Percentiles rank a stretch among this genome's conserved stretches.
Evolutionary conservation across 2,113 vertebrate species (phyloP).

Genomic region (Damaliscus lunatus): DNA sequence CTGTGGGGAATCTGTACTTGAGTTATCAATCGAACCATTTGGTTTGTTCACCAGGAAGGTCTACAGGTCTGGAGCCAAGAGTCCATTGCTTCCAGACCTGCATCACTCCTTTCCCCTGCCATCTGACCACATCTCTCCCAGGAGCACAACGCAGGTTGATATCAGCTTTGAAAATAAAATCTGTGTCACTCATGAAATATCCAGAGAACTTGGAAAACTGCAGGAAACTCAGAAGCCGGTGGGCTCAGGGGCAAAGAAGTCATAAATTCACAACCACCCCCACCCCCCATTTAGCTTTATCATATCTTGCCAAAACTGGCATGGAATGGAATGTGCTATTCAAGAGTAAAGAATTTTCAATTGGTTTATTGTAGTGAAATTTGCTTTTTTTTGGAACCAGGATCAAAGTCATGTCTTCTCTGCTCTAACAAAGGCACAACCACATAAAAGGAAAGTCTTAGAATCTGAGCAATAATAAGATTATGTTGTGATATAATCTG

Average conservation of each 20-base stretch:
- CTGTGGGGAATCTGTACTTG: neutral
- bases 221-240: neutral
- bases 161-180: neutral
- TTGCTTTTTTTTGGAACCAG: neutral
- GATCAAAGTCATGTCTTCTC: conserved; percentile 12
- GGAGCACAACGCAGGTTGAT: neutral
- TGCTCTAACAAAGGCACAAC: neutral
- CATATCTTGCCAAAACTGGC: neutral
- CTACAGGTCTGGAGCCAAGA: neutral
- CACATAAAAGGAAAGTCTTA: conserved; percentile 25
- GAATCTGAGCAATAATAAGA: neutral
- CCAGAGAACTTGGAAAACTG: neutral
- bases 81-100: neutral
- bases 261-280: neutral
- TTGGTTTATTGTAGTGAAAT: conserved; percentile 17
- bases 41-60: neutral
- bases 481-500: neutral
- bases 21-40: neutral
- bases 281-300: neutral
- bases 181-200: neutral
- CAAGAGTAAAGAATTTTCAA: neutral
- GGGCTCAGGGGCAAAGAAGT: neutral
- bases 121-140: neutral
- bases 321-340: neutral
- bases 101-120: neutral